Evolutionary conservation across 2,797 vertebrate genomes (phyloP).

Genomic region (Enteromius afrohamiltoni): DNA sequence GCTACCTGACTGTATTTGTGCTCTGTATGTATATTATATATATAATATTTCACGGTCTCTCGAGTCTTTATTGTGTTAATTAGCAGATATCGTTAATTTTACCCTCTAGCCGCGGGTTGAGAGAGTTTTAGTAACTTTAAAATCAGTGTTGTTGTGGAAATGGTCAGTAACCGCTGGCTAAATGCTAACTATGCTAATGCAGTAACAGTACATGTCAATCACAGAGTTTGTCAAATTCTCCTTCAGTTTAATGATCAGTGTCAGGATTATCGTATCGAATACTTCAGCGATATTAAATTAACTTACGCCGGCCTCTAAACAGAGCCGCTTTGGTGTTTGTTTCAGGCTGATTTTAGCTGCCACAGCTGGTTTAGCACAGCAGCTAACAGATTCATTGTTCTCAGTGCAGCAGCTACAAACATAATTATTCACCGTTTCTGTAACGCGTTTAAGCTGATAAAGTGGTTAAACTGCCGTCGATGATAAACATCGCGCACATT

Average conservation of each 20-base stretch:
- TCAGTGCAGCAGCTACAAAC: conserved; percentile 22
- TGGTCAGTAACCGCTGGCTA: conserved; percentile 30
- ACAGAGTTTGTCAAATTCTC: conserved; percentile 15
- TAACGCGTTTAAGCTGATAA: conserved; percentile 38
- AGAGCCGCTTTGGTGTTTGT: neutral
- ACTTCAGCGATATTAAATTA: neutral
- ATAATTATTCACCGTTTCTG: conserved; percentile 4
- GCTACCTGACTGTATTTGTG: conserved; percentile 52
- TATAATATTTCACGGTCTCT: conserved; percentile 10
- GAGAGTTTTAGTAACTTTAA: conserved; percentile 38
- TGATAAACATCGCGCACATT: neutral
- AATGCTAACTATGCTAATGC: conserved; percentile 46
- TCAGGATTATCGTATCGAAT: neutral
- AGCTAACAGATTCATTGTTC: conserved; percentile 52
- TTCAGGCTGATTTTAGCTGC: conserved; percentile 12
- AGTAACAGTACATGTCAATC: conserved; percentile 27
- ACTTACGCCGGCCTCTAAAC: neutral
- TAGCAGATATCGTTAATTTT: neutral
- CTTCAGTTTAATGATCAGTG: neutral
- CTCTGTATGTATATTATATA: conserved; percentile 45
- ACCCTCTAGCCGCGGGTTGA: neutral
- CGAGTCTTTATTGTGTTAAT: too few species aligned
- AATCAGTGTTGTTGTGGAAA: neutral
- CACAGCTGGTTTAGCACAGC: conserved; percentile 41
- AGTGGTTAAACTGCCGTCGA: neutral